phyloP scores from a whole-genome alignment of 2,113 vertebrate genomes.

The Rana temporaria region DNA sequence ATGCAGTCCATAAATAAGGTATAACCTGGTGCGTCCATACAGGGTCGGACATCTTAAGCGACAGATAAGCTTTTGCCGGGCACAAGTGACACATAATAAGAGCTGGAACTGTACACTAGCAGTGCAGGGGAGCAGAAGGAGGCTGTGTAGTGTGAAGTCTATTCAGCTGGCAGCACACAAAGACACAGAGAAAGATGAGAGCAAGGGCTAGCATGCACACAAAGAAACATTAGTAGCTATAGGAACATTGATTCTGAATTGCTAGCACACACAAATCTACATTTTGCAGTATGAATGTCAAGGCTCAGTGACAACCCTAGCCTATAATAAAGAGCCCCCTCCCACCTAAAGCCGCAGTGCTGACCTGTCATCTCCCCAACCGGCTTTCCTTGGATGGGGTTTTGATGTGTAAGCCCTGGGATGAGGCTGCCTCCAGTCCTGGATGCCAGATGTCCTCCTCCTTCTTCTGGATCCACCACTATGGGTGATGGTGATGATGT shows the following conservation, averaged over 20 bases:
- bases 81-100: not conserved
- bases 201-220: not conserved
- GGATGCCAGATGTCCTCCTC: too few species aligned
- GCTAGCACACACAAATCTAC: not conserved
- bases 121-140: not conserved
- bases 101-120: not conserved
- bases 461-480: too few species aligned
- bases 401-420: not conserved
- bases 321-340: not conserved
- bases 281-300: not conserved
- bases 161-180: not conserved
- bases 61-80: not conserved
- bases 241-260: not conserved
- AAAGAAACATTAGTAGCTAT: constrained; percentile 6
- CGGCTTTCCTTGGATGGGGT: not conserved
- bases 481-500: too few species aligned
- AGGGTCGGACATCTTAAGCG: too few species aligned
- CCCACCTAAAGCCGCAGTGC: constrained; percentile 39
- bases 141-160: not conserved
- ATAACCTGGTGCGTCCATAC: too few species aligned
- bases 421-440: too few species aligned
- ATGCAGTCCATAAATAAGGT: too few species aligned
- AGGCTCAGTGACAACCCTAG: not conserved
- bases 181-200: not conserved
- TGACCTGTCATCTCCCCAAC: constrained; percentile 45